phyloP scores from a whole-genome alignment of 2,797 vertebrate genomes.

The Odontamblyopus rebecca region DNA sequence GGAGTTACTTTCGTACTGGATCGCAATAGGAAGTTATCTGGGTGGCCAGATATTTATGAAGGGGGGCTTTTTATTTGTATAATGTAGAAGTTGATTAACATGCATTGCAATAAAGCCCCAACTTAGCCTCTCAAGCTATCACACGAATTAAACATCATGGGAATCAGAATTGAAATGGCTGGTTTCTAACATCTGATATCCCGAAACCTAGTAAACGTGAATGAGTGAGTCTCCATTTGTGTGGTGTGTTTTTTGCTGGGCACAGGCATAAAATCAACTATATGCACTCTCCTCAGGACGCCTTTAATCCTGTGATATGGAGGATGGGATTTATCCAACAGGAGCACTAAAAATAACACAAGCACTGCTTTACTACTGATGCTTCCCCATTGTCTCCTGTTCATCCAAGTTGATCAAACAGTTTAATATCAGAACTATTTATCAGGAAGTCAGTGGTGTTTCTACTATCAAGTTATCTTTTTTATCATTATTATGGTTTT shows the following conservation, averaged over 20 bases:
- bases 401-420: slow-evolving; percentile 47
- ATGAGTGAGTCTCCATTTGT: background rate
- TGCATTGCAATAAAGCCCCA: no score
- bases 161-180: background rate
- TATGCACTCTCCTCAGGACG: slow-evolving; percentile 43
- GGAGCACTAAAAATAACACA: slow-evolving; percentile 61
- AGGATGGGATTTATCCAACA: slow-evolving; percentile 55
- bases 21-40: no score
- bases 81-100: no score
- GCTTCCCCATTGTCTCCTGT: slow-evolving; percentile 28
- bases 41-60: no score
- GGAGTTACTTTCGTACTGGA: no score
- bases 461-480: no score
- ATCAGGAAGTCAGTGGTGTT: no score
- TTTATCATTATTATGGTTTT: no score
- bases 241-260: slow-evolving; percentile 37
- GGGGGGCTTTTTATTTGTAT: no score
- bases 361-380: slow-evolving; percentile 45
- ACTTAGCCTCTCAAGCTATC: no score
- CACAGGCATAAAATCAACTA: slow-evolving; percentile 45
- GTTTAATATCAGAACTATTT: background rate
- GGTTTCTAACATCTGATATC: background rate
- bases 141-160: background rate
- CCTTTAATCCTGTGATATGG: slow-evolving; percentile 65
- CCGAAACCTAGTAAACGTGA: slow-evolving; percentile 16